Evolutionary conservation across 2,797 vertebrate genomes (phyloP).

Genomic region (Mareca penelope): DNA sequence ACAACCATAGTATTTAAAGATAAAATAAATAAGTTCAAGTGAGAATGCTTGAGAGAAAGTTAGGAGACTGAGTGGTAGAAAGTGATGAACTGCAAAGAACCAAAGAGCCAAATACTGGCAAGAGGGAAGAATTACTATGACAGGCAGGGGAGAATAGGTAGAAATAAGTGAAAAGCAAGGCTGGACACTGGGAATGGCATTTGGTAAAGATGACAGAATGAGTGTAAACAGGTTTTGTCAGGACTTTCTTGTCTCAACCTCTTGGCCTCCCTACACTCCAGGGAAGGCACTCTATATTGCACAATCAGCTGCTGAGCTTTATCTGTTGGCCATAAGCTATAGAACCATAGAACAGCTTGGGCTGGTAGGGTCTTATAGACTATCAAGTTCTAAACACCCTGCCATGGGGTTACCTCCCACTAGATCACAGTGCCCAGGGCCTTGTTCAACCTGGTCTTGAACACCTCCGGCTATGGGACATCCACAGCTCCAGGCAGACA

Average conservation of each 20-base stretch:
- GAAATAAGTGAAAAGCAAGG: background rate
- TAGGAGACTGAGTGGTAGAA: background rate
- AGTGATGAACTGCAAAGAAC: background rate
- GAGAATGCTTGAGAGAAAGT: background rate
- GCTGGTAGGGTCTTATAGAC: too few species aligned
- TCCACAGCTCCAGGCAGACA: background rate
- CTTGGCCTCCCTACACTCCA: background rate
- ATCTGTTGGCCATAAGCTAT: background rate
- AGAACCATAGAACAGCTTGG: too few species aligned
- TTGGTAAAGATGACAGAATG: background rate
- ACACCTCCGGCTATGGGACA: too few species aligned
- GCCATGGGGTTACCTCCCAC: too few species aligned
- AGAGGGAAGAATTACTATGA: background rate
- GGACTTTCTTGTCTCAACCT: background rate
- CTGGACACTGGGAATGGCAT: background rate
- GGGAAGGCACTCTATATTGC: fast-evolving
- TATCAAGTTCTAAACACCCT: too few species aligned
- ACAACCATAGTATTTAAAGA: background rate
- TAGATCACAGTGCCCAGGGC: too few species aligned
- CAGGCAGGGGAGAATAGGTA: background rate
- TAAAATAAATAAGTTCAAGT: background rate
- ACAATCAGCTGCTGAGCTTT: background rate
- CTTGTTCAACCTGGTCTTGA: too few species aligned
- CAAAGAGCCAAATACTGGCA: background rate
- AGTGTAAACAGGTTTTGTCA: background rate